Base-by-base conservation (phyloP, 2,888 invertebrate genomes). In the Drosophila kambysellisi region DNA sequence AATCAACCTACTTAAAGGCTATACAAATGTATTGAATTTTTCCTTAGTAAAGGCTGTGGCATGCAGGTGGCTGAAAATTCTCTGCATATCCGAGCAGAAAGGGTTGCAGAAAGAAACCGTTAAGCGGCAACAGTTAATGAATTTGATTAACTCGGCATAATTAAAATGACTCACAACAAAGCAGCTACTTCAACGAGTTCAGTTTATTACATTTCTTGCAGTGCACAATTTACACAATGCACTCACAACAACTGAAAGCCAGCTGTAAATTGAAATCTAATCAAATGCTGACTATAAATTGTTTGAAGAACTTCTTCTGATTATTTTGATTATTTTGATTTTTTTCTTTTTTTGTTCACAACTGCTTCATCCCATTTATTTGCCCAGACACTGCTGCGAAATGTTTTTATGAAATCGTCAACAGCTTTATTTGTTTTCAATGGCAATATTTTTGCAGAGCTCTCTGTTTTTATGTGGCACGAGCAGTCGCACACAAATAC, bases 351-450 rank as follows among this genome's bases (percentile, higher is more conserved):
- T 37, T 9, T 29, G 39, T 56, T 8, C 7, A 1, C n/a, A 12
- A 39, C n/a, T 60, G 48, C 32, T 50, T 30, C 37, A 32, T 56
- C 17, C 58, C 25, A 25, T 25, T 50, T 61, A 56, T 50, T 32
- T 62, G 48, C 6, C 32, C 52, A 37, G n/a, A 32, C 46, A 53
- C 54, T 50, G 59, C 56, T 61, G 58, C 15, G 43, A 57, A 53
- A 66, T 63, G 80, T 75, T 88, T 87, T 89, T 88, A 88, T 85
- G 85, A 88, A 88, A 88, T 75, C 87, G 82, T 89, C 87, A 85
- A 88, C 82, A 89, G 86, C 88, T 89, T 88, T 88, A 89, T 88
- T 88, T 88, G 89, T 89, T 88, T 89, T 86, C 88, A 89, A 88
- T 85, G 82, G 79, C 86, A 88, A 88, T 89, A 88, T 89, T 89